These are phyloP conservation scores for Sesamia inferens DNA, from an alignment of 2,888 invertebrate genomes.

Conservation along the genomic window DNA sequence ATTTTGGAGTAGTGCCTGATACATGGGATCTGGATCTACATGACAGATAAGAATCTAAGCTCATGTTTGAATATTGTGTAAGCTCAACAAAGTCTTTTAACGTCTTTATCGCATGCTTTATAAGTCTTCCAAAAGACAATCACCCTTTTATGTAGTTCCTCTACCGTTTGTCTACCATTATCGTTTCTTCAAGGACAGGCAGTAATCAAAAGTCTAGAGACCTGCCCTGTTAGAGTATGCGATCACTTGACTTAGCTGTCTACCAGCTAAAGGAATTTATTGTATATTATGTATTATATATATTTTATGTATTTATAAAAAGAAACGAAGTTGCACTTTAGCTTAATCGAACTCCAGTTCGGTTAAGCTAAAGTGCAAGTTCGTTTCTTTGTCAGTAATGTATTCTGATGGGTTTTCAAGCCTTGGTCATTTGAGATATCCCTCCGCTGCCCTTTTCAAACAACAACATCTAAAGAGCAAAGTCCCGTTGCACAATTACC, in stretches of 20 bases:
- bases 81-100: neutral
- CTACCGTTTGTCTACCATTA: neutral
- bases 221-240: neutral
- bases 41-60: neutral
- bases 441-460: conserved; percentile 33
- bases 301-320: too few relatives aligned
- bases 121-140: too few relatives aligned
- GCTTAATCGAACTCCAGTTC: neutral
- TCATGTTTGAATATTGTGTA: neutral
- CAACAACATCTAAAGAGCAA: conserved; percentile 32
- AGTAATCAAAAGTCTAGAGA: neutral
- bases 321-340: neutral
- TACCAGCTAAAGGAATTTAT: too few relatives aligned
- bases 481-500: conserved; percentile 58
- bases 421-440: conserved; percentile 1
- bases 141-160: neutral
- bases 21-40: neutral
- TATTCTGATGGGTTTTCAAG: conserved; percentile 8
- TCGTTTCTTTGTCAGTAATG: conserved; percentile 9
- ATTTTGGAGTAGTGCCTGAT: neutral
- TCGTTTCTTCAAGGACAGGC: neutral
- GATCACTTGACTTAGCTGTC: conserved; percentile 1
- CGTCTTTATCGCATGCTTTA: neutral
- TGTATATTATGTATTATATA: too few relatives aligned
- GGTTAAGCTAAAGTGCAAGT: neutral